Conservation (phyloP, 1,140 invertebrate species). For the Orussus abietinus region DNA sequence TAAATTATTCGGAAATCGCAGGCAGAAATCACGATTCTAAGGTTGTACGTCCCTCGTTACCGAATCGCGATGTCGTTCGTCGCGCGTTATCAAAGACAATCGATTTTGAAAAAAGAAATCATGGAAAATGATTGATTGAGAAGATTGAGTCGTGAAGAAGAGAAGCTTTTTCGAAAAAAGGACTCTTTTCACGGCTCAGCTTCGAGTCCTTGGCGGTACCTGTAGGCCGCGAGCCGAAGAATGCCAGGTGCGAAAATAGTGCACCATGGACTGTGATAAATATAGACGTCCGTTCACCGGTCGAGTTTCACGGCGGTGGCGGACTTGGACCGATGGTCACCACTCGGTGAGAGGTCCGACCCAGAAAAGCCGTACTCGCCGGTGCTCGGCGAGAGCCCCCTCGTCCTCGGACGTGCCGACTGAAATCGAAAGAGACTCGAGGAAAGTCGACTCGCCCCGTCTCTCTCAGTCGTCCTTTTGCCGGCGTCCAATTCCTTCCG, state of each 20-base stretch:
- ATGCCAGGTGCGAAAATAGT: neutral
- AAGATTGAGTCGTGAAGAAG: too few species aligned
- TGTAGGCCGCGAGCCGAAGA: neutral
- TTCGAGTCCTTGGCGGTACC: too few species aligned
- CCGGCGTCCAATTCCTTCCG: neutral
- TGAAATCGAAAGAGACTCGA: slow-evolving; percentile 24
- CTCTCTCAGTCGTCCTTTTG: slow-evolving; percentile 11
- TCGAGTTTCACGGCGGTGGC: neutral
- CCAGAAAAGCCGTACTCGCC: slow-evolving; percentile 26
- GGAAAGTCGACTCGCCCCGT: slow-evolving; percentile 23
- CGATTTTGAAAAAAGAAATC: neutral
- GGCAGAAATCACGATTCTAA: too few species aligned
- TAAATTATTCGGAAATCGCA: too few species aligned
- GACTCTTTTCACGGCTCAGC: too few species aligned
- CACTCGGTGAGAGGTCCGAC: slow-evolving; percentile 36
- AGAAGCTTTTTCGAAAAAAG: too few species aligned
- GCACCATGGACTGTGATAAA: neutral
- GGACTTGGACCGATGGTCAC: neutral
- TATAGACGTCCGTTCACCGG: neutral
- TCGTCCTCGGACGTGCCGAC: too few species aligned
- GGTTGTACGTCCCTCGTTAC: too few species aligned
- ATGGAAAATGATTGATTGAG: too few species aligned
- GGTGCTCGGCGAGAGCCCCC: slow-evolving; percentile 13
- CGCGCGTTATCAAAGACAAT: neutral
- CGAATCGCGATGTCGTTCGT: neutral